A percentile compares a stretch with the other conserved stretches of the same genome.
phyloP scores from a whole-genome alignment of 1,140 invertebrate genomes.

The Geopemphigus sp. region DNA sequence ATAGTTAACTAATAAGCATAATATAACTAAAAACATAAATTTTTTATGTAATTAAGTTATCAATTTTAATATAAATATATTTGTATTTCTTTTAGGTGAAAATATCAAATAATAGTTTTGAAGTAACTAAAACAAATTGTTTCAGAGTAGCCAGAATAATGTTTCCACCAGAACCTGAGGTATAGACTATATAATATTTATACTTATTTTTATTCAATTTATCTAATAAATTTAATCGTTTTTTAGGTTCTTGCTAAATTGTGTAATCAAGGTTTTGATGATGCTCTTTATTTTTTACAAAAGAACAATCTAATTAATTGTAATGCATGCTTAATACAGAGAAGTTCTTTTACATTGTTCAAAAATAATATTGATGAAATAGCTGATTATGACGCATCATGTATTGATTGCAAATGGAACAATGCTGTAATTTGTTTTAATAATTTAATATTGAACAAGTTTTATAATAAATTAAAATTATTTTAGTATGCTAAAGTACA shows the following conservation, averaged over 20 bases:
- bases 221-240: slow-evolving; percentile 42
- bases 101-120: slow-evolving; percentile 91
- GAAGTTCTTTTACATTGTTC: slow-evolving; percentile 71
- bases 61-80: neutral
- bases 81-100: slow-evolving; percentile 68
- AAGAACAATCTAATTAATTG: slow-evolving; percentile 87
- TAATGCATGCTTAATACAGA: slow-evolving; percentile 77
- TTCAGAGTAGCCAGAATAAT: slow-evolving; percentile 87
- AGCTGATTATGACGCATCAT: slow-evolving; percentile 76
- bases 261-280: slow-evolving; percentile 97
- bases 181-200: slow-evolving; percentile 54
- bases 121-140: slow-evolving; percentile 87
- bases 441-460: neutral
- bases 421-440: slow-evolving; percentile 30
- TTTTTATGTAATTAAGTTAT: too few species aligned
- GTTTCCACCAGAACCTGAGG: slow-evolving; percentile 91
- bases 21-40: too few species aligned
- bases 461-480: slow-evolving; percentile 23
- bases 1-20: too few species aligned
- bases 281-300: slow-evolving; percentile 88
- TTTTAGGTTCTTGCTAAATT: slow-evolving; percentile 76
- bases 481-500: slow-evolving; percentile 79
- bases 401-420: slow-evolving; percentile 77
- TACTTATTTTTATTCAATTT: slow-evolving; percentile 7
- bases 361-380: slow-evolving; percentile 61